These are phyloP conservation scores for Dynastes tityus DNA, from an alignment of 2,888 invertebrate genomes.

Conservation along the genomic window DNA sequence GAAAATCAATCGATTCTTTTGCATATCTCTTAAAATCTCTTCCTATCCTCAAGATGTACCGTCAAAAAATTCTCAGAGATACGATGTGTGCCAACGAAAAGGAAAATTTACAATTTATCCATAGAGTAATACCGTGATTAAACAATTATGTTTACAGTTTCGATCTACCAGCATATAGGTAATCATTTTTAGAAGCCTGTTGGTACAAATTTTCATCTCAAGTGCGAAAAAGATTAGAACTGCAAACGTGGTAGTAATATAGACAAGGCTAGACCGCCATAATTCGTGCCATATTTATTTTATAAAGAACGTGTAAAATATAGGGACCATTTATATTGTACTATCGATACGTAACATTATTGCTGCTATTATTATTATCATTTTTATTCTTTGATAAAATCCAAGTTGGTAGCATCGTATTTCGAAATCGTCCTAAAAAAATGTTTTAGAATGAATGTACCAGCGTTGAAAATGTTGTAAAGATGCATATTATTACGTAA, in stretches of 20 bases:
- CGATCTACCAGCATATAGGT: not conserved
- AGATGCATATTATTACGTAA: conserved; percentile 10
- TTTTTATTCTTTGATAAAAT: not conserved
- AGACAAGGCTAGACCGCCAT: conserved; percentile 39
- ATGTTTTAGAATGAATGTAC: conserved; percentile 49
- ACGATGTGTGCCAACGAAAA: conserved; percentile 4
- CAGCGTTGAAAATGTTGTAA: not conserved
- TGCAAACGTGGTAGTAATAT: not conserved
- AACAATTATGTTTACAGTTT: not conserved
- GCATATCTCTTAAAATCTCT: too few species aligned
- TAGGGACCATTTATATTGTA: conserved; percentile 57
- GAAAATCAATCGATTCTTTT: not conserved
- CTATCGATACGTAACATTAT: conserved; percentile 23
- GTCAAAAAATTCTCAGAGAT: conserved; percentile 45
- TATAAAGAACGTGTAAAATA: conserved; percentile 51
- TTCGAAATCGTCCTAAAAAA: conserved; percentile 1
- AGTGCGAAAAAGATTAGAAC: too few species aligned
- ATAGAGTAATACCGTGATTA: not conserved
- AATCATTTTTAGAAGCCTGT: not conserved
- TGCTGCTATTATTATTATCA: not conserved
- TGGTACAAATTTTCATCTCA: too few species aligned
- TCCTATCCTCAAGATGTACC: not conserved
- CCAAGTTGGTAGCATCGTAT: conserved; percentile 54
- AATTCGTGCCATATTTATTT: conserved; percentile 58
- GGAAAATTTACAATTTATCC: not conserved